A percentile compares a stretch with the other conserved stretches of the same genome.
phyloP scores from a whole-genome alignment of 2,888 invertebrate genomes.

The Heliconius erato region DNA sequence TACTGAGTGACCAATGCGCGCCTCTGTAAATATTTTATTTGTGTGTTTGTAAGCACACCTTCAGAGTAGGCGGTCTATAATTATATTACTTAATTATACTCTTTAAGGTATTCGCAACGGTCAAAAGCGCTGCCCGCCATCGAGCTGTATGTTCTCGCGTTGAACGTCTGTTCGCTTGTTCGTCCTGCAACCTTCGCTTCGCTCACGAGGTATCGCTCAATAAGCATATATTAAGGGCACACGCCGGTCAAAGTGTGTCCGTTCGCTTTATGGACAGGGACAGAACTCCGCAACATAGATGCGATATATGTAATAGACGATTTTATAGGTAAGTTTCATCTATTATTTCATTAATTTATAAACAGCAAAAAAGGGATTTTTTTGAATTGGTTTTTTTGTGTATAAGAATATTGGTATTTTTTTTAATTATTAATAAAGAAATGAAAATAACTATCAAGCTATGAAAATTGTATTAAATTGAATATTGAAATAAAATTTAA shows the following conservation, averaged over 20 bases:
- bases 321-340: slow-evolving; percentile 79
- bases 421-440: too few species aligned
- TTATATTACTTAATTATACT: background rate
- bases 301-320: slow-evolving; percentile 87
- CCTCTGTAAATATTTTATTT: too few species aligned
- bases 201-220: slow-evolving; percentile 80
- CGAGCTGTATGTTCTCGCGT: slow-evolving; percentile 70
- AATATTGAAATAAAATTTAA: background rate
- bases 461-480: too few species aligned
- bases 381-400: too few species aligned
- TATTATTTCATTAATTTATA: background rate
- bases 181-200: slow-evolving; percentile 76
- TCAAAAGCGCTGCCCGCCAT: slow-evolving; percentile 83
- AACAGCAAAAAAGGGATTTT: too few species aligned
- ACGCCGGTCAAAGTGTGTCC: slow-evolving; percentile 78
- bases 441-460: too few species aligned
- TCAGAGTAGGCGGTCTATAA: too few species aligned
- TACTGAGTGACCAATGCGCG: too few species aligned
- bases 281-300: slow-evolving; percentile 77
- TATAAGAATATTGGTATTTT: too few species aligned
- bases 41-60: too few species aligned
- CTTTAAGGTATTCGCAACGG: slow-evolving; percentile 75
- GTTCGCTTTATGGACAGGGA: slow-evolving; percentile 73
- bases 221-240: slow-evolving; percentile 78
- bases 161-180: slow-evolving; percentile 73